These are phyloP conservation scores for Ectropis grisescens DNA, from an alignment of 1,140 invertebrate genomes.

Conservation along the genomic window DNA sequence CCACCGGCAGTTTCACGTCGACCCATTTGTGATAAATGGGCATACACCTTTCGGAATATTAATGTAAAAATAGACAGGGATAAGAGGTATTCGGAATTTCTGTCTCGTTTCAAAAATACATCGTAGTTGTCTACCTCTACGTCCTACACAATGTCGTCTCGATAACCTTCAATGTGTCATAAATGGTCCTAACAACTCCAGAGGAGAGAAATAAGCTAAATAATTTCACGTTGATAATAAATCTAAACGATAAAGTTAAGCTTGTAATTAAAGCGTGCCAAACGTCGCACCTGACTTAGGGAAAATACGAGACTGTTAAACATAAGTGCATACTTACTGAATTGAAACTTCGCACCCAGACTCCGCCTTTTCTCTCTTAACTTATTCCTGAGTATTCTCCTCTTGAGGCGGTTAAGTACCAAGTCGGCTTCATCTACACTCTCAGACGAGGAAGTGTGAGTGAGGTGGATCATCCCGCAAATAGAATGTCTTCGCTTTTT, in stretches of 20 bases:
- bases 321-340: conserved; percentile 22
- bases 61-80: conserved; percentile 1
- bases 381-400: conserved; percentile 66
- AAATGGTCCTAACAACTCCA: no score
- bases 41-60: conserved; percentile 20
- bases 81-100: no score
- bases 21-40: conserved; percentile 15
- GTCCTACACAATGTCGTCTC: no score
- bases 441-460: conserved; percentile 59
- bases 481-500: conserved; percentile 46
- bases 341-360: conserved; percentile 28
- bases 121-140: no score
- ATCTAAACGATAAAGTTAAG: no score
- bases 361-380: conserved; percentile 53
- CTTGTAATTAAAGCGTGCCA: no score
- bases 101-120: no score
- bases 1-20: background rate
- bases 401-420: conserved; percentile 60
- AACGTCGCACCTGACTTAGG: no score
- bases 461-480: conserved; percentile 34
- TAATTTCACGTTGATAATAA: no score
- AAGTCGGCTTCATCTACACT: conserved; percentile 66
- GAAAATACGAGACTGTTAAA: no score
- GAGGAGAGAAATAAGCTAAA: no score
- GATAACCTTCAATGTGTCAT: no score